Evolutionary conservation across 2,888 invertebrate genomes (phyloP).

Genomic region (Acronicta alni): DNA sequence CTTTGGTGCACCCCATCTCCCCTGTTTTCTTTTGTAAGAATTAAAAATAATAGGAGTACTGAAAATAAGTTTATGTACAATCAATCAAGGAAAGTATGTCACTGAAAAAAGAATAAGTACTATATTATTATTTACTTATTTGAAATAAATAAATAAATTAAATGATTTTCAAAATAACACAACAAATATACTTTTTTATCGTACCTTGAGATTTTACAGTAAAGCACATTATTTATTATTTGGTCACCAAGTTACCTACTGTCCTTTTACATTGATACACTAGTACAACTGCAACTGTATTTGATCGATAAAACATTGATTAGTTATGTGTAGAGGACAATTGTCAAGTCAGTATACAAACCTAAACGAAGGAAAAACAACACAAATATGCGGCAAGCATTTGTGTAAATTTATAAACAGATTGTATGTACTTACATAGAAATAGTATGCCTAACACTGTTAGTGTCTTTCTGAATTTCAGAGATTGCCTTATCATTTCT

Average conservation of each 20-base stretch:
- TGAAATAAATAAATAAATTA: not conserved
- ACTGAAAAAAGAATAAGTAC: not conserved
- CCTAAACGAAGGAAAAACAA: conserved; percentile 33
- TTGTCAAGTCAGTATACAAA: conserved; percentile 15
- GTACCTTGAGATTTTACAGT: conserved; percentile 12
- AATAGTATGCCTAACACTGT: conserved; percentile 73
- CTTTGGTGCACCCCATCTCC: conserved; percentile 64
- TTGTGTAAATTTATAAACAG: conserved; percentile 44
- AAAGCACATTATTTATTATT: conserved; percentile 12
- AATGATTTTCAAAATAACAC: not conserved
- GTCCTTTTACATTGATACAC: not conserved
- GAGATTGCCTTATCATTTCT: conserved; percentile 84
- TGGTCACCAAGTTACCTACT: not conserved
- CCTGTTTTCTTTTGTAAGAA: conserved; percentile 68
- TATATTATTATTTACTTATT: not conserved
- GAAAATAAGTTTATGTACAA: conserved; percentile 49
- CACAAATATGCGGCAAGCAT: conserved; percentile 41
- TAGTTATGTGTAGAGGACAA: conserved; percentile 5
- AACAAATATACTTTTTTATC: not conserved
- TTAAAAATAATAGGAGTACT: conserved; percentile 78
- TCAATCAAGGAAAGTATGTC: not conserved
- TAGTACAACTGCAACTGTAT: conserved; percentile 9
- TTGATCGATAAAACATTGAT: conserved; percentile 8
- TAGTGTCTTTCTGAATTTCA: conserved; percentile 83
- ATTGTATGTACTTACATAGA: conserved; percentile 75